Evolutionary conservation across 2,797 vertebrate species (phyloP).

Genomic region (Clarias pachynema): DNA sequence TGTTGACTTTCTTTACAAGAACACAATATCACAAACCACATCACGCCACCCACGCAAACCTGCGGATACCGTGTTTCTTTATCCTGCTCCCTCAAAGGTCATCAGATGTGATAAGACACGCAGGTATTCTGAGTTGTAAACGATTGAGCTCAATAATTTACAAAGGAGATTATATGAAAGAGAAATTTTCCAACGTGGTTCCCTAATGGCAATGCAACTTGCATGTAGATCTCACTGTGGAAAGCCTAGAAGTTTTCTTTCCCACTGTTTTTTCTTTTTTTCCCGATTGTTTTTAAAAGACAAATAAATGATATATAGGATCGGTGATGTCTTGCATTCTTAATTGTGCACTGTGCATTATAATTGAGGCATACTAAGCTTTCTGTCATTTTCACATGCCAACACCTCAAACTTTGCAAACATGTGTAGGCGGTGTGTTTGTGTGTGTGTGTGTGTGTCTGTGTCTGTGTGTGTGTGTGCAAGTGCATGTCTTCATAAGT

Average conservation of each 20-base stretch:
- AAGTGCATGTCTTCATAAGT: slow-evolving; percentile 11
- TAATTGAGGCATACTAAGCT: background rate
- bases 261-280: background rate
- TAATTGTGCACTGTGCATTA: slow-evolving; percentile 9
- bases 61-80: slow-evolving; percentile 73
- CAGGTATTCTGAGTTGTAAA: slow-evolving; percentile 69
- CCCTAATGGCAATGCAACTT: background rate
- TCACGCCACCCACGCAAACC: slow-evolving; percentile 85
- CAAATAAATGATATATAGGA: background rate
- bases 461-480: slow-evolving; percentile 9
- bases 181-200: background rate
- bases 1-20: slow-evolving; percentile 78
- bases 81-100: slow-evolving; percentile 90
- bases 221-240: background rate
- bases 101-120: slow-evolving; percentile 78
- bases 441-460: slow-evolving; percentile 2
- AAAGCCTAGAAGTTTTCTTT: background rate
- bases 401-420: slow-evolving; percentile 29
- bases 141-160: slow-evolving; percentile 39
- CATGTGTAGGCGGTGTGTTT: slow-evolving; percentile 39
- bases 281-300: background rate
- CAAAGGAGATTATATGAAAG: background rate
- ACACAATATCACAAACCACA: slow-evolving; percentile 89
- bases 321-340: background rate
- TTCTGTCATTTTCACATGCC: slow-evolving; percentile 16